Base-by-base conservation (phyloP, 2,797 vertebrate genomes). In the Otus scops region DNA sequence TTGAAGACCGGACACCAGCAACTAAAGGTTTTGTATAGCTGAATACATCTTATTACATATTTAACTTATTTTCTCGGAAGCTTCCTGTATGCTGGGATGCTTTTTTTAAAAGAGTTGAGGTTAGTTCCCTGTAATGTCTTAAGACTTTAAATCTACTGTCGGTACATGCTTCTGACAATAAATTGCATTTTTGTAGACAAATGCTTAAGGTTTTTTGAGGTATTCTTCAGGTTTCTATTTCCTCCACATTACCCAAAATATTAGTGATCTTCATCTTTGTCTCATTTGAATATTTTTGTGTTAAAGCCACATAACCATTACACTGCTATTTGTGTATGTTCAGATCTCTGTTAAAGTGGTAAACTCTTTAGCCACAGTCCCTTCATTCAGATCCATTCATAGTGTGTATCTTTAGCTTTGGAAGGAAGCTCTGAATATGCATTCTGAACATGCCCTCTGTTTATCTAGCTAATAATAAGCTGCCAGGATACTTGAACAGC, bases 391-490 rank as follows among this genome's bases (percentile, higher is more conserved):
- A 14, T 83, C 87, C 92, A 95, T 95, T 97, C 95, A 96, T 90
- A 92, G 73, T 38, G 64, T 75, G 6, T 92, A 85, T 95, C 89
- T 92, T 91, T 93, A 88, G 88, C 76, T 92, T 88, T 95, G 79
- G 76, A 92, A 93, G 82, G 89, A 96, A 95, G 61, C 85, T 92
- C 82, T 90, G 79, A 84, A 68, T 61, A 81, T 64, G 82, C 38
- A 91, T 81, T 34, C 34, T 34, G 34, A 34, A 34, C 34, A 34
- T 34, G 34, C 71, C 34, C 21, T 68, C 85, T 93, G 88, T 96
- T 97, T 97, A 88, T 84, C 69, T 88, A 84, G 82, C 93, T 97
- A 95, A 97, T 95, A 93, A 96, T 93, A 95, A 88, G 65, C 90
- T 93, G 73, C 85, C 90, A 78, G 76, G 82, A 89, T 88, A 86